Evolutionary conservation across 2,888 invertebrate genomes (phyloP).

Genomic region (Pantelozetes paolii): DNA sequence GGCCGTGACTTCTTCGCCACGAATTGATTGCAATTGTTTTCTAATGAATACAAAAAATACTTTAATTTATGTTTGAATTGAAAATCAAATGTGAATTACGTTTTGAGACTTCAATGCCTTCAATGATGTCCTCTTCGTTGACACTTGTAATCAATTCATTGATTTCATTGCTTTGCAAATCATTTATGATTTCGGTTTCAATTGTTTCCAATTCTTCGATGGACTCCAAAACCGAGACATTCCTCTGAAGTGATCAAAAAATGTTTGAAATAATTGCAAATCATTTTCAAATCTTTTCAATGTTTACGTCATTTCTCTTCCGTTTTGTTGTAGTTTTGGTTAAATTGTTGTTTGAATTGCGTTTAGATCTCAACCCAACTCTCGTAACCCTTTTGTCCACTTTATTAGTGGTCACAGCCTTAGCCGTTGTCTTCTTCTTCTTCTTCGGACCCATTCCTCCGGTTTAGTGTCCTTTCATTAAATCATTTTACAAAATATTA

Average conservation of each 20-base stretch:
- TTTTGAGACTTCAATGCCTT: too few species aligned
- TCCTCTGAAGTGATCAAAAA: neutral
- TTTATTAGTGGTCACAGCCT: neutral
- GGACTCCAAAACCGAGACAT: neutral
- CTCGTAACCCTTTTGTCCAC: neutral
- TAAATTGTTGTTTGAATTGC: neutral
- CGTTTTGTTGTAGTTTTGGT: neutral
- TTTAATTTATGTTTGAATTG: neutral
- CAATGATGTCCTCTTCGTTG: neutral
- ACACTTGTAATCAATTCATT: neutral
- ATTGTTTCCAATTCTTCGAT: slow-evolving; percentile 19
- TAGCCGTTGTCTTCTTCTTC: neutral
- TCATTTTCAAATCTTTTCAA: neutral
- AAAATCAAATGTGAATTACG: too few species aligned
- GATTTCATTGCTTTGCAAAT: neutral
- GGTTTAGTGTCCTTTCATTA: neutral
- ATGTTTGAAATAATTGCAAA: neutral
- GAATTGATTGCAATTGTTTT: neutral
- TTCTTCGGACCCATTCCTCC: slow-evolving; percentile 12
- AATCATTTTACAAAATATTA: neutral
- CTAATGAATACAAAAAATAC: too few species aligned
- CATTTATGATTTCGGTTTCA: slow-evolving; percentile 11
- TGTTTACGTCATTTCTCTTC: neutral
- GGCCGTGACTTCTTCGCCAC: slow-evolving; percentile 10
- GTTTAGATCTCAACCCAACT: neutral